phyloP scores from a whole-genome alignment of 2,888 invertebrate genomes.

The Lymantria monacha region DNA sequence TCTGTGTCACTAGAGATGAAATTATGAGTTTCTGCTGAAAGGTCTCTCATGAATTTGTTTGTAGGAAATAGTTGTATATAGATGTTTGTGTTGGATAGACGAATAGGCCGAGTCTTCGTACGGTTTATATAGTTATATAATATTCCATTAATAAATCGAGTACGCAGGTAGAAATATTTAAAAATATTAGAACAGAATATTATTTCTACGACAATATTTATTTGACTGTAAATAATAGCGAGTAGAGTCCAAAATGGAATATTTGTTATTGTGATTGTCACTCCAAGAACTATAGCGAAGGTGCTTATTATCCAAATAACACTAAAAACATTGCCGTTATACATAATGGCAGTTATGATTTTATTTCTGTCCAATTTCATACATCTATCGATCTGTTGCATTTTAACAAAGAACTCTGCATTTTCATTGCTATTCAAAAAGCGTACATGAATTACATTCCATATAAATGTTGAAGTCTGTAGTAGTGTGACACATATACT shows the following conservation, averaged over 20 bases:
- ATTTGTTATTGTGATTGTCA: conserved; percentile 13
- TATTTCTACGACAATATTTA: conserved; percentile 45
- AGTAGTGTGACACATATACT: conserved; percentile 20
- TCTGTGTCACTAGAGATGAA: conserved; percentile 42
- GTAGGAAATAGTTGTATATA: conserved; percentile 19
- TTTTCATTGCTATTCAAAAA: conserved; percentile 49
- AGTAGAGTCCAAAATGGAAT: conserved; percentile 17
- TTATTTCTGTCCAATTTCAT: conserved; percentile 48
- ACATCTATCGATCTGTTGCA: conserved; percentile 55
- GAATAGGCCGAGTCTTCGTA: conserved; percentile 9
- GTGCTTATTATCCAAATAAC: conserved; percentile 21
- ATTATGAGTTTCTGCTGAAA: conserved; percentile 43
- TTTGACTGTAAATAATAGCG: conserved; percentile 30
- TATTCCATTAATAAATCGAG: conserved; percentile 51
- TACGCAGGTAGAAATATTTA: conserved; percentile 44
- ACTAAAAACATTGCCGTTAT: conserved; percentile 26
- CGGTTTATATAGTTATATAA: conserved; percentile 45
- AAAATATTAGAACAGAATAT: conserved; percentile 44
- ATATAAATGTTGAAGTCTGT: conserved; percentile 31
- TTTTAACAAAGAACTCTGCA: conserved; percentile 45
- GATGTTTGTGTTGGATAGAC: neutral
- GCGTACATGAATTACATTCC: conserved; percentile 45
- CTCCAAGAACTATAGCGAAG: conserved; percentile 13
- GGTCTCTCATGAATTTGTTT: conserved; percentile 28
- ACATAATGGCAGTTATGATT: conserved; percentile 31